Evolutionary conservation across 2,113 vertebrate species (phyloP).

Genomic region (Coryphaenoides rupestris): DNA sequence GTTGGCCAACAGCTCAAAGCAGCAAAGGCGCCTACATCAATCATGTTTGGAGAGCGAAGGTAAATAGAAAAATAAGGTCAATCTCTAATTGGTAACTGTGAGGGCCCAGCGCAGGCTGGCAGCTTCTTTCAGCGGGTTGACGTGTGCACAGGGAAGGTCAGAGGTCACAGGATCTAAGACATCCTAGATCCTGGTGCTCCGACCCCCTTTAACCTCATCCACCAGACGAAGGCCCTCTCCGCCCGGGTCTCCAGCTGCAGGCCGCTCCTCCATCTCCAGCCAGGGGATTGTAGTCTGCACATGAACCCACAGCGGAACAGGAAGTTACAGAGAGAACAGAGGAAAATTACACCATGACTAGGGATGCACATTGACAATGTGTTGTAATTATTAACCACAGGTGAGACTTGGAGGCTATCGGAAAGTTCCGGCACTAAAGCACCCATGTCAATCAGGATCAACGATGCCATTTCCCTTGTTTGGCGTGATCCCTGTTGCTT

Average conservation of each 20-base stretch:
- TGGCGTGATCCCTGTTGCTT: no score
- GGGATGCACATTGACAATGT: no score
- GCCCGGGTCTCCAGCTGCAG: conserved; percentile 87
- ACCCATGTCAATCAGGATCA: no score
- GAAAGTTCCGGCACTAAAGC: no score
- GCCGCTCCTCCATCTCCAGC: conserved; percentile 84
- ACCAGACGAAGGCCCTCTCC: conserved; percentile 83
- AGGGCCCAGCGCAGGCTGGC: conserved; percentile 17
- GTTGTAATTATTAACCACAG: no score
- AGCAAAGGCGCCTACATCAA: neutral
- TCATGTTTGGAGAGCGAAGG: neutral
- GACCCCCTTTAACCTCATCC: conserved; percentile 84
- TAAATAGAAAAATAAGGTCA: neutral
- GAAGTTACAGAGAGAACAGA: no score
- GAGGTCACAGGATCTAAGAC: conserved; percentile 46
- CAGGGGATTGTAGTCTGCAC: conserved; percentile 87
- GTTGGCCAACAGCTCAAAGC: neutral
- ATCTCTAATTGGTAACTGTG: conserved; percentile 8
- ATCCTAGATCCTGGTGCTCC: conserved; percentile 45
- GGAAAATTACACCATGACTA: no score
- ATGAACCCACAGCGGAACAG: neutral
- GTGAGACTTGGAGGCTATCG: no score
- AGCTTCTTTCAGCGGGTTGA: conserved; percentile 51
- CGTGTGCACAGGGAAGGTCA: neutral
- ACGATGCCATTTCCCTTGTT: no score